These are phyloP conservation scores for Elephas maximus DNA, from an alignment of 2,113 vertebrate species.

Conservation along the genomic window DNA sequence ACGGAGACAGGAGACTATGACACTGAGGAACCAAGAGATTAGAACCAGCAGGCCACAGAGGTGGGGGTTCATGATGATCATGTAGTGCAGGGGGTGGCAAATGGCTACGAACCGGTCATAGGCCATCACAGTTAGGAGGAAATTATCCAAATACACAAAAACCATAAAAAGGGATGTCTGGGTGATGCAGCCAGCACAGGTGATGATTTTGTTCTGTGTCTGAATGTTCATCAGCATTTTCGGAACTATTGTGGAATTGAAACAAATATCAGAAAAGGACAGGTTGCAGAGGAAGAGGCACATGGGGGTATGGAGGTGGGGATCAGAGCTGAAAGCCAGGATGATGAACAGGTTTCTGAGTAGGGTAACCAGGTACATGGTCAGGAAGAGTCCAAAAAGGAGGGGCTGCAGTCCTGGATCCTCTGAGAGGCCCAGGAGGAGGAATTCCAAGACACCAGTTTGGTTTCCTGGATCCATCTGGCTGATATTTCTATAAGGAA, in stretches of 20 bases:
- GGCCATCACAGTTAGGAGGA: background rate
- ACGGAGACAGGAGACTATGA: background rate
- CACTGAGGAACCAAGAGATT: background rate
- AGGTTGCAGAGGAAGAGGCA: background rate
- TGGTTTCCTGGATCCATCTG: background rate
- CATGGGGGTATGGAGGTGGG: too few species aligned
- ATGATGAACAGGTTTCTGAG: slow-evolving; percentile 25
- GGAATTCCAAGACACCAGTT: background rate
- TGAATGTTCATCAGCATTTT: slow-evolving; percentile 63
- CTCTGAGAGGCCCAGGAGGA: background rate
- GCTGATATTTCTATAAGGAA: background rate
- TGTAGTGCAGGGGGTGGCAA: too few species aligned
- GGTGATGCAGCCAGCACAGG: background rate
- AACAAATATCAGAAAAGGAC: slow-evolving; percentile 53
- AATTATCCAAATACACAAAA: slow-evolving; percentile 55
- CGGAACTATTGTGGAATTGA: slow-evolving; percentile 51
- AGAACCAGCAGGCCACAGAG: background rate
- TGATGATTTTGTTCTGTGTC: background rate
- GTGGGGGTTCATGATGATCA: too few species aligned
- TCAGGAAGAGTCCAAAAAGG: background rate
- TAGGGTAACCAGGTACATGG: background rate
- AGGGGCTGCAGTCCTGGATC: background rate
- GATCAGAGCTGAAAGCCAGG: too few species aligned
- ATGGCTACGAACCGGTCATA: too few species aligned
- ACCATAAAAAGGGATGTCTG: slow-evolving; percentile 53